Conservation (phyloP, 1,140 invertebrate species). For the Kradibia gibbosae region DNA sequence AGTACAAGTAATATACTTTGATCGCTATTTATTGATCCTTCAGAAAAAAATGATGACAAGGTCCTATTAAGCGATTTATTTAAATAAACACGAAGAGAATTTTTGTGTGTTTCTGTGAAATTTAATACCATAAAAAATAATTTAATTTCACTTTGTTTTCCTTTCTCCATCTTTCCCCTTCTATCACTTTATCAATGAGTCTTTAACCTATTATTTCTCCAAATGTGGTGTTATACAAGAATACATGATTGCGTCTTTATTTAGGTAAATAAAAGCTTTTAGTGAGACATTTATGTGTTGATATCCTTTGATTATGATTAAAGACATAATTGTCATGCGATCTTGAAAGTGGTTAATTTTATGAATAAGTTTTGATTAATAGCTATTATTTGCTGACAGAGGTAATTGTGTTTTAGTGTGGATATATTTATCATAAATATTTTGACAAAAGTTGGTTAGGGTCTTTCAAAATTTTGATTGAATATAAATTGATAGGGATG, state of each 20-base stretch:
- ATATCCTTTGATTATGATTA: not conserved
- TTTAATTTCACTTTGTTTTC: not conserved
- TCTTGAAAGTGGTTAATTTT: constrained; percentile 22
- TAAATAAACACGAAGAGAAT: not conserved
- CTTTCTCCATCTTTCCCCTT: not conserved
- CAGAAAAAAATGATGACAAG: not conserved
- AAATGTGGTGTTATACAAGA: not conserved
- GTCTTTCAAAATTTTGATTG: not conserved
- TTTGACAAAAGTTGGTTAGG: not conserved
- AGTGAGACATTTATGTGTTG: not conserved
- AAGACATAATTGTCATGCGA: not conserved
- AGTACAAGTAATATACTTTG: constrained; percentile 8
- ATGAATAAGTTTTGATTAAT: constrained; percentile 47
- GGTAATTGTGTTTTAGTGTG: constrained; percentile 7
- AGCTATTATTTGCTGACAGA: not conserved
- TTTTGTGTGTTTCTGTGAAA: not conserved
- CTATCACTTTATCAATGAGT: not conserved
- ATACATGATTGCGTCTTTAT: not conserved
- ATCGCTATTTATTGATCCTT: not conserved
- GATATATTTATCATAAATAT: not conserved
- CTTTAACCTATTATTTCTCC: not conserved
- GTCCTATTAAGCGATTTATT: not conserved
- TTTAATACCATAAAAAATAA: not conserved
- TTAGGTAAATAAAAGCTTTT: not conserved
- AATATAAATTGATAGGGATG: not conserved